These are phyloP conservation scores for Drepanosiphum platanoidis DNA, from an alignment of 2,888 invertebrate genomes.

Conservation along the genomic window DNA sequence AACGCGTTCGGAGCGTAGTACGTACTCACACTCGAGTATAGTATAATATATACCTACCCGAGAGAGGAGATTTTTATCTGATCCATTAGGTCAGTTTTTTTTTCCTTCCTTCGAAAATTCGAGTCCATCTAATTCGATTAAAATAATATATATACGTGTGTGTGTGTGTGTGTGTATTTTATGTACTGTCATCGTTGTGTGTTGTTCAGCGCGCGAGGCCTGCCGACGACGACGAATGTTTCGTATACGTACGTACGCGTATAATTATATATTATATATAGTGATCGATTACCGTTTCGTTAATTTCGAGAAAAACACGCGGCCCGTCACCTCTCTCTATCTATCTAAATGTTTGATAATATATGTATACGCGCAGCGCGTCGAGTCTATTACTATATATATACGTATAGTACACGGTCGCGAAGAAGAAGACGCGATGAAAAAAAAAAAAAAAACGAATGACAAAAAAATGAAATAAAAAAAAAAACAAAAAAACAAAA, in stretches of 20 bases:
- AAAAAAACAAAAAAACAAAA: conserved; percentile 7
- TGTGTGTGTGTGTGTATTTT: neutral
- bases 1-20: too few species aligned
- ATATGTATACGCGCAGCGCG: neutral
- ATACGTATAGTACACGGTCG: neutral
- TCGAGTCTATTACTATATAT: too few species aligned
- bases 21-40: too few species aligned
- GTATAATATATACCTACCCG: too few species aligned
- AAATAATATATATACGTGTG: neutral
- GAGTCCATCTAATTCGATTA: neutral
- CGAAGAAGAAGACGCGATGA: neutral
- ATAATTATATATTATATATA: too few species aligned
- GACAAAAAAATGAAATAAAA: conserved; percentile 28
- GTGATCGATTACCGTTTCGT: too few species aligned
- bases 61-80: conserved; percentile 14
- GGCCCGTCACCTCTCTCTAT: too few species aligned
- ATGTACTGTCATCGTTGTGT: neutral
- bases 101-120: neutral
- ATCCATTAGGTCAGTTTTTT: neutral
- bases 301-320: neutral
- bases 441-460: conserved; percentile 7
- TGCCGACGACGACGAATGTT: conserved; percentile 14
- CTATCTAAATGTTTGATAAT: too few species aligned
- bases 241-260: neutral
- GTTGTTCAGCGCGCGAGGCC: neutral